phyloP scores from a whole-genome alignment of 2,888 invertebrate genomes.

The Hypolimnas misippus region DNA sequence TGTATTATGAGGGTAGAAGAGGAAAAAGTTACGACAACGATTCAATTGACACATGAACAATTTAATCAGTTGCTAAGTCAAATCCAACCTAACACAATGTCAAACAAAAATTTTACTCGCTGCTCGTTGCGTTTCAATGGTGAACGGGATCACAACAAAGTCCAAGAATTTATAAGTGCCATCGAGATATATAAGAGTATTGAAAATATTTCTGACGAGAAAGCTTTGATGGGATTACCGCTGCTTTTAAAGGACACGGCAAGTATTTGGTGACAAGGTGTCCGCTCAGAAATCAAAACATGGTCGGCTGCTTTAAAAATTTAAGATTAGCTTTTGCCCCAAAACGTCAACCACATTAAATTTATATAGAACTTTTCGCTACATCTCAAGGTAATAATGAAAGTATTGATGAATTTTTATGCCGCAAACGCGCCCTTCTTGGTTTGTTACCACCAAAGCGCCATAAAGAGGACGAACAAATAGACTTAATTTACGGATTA shows the following conservation, averaged over 20 bases:
- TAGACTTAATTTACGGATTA: slow-evolving; percentile 2
- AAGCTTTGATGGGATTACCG: not conserved
- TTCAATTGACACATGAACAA: too few relatives aligned
- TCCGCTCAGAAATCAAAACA: not conserved
- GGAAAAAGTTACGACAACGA: too few relatives aligned
- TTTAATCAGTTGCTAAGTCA: too few relatives aligned
- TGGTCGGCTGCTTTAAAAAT: not conserved
- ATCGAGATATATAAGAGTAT: slow-evolving; percentile 1
- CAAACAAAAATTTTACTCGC: slow-evolving; percentile 5
- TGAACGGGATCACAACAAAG: slow-evolving; percentile 1
- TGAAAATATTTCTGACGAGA: slow-evolving; percentile 2
- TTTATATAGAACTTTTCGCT: slow-evolving; percentile 3
- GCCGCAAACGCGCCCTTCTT: slow-evolving; percentile 1
- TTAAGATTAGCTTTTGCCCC: slow-evolving; percentile 8
- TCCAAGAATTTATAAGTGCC: slow-evolving; percentile 6
- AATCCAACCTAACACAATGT: not conserved
- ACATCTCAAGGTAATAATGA: not conserved
- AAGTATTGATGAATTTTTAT: too few relatives aligned
- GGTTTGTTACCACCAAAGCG: not conserved
- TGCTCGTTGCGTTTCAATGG: slow-evolving; percentile 4
- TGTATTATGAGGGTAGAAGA: too few relatives aligned
- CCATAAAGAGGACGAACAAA: slow-evolving; percentile 10
- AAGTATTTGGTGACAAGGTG: slow-evolving; percentile 7
- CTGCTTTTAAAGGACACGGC: slow-evolving; percentile 13
- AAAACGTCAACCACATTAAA: slow-evolving; percentile 9